These are phyloP conservation scores for Erythrocercus mccallii DNA, from an alignment of 2,113 vertebrate genomes.

Conservation along the genomic window DNA sequence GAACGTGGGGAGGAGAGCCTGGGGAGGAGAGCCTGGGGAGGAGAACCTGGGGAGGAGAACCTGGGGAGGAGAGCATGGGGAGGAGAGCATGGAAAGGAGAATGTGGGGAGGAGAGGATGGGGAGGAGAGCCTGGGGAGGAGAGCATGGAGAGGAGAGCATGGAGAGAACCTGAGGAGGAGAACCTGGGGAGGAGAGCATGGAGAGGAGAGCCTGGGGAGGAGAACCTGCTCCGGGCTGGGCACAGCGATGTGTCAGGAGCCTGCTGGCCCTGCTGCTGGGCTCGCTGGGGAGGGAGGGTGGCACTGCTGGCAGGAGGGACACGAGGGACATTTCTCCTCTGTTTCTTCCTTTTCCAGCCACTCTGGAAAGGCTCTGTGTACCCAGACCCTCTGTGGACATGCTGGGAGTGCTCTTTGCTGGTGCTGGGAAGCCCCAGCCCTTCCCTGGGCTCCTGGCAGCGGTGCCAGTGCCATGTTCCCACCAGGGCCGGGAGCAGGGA, in stretches of 20 bases:
- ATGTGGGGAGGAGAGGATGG: no score
- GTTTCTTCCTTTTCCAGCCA: background rate
- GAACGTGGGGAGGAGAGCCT: no score
- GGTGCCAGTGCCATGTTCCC: rapidly evolving
- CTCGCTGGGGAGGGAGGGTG: background rate
- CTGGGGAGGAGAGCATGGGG: no score
- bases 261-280: background rate
- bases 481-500: background rate
- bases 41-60: no score
- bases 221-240: background rate
- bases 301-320: background rate
- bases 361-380: background rate
- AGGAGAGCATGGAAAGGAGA: no score
- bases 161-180: no score
- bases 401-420: background rate
- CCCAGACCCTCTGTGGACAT: background rate
- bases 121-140: no score
- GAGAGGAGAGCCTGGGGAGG: background rate
- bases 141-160: no score
- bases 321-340: background rate
- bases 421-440: background rate
- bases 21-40: no score
- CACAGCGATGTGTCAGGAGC: rapidly evolving
- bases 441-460: background rate
- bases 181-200: no score